Evolutionary conservation across 2,113 vertebrate species (phyloP).

Genomic region (Aegithalos caudatus): DNA sequence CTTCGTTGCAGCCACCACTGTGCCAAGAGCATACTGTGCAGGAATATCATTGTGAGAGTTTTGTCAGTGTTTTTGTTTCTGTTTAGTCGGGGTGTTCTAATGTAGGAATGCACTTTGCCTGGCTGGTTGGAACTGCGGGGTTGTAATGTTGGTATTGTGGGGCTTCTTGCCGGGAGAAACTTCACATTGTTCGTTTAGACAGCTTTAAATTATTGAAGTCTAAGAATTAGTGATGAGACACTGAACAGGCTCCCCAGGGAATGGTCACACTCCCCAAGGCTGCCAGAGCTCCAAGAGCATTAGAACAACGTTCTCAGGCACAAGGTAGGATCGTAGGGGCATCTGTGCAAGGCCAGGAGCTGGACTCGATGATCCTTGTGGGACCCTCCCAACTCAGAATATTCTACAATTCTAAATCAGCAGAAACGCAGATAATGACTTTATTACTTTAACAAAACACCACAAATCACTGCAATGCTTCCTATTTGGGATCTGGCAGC

Average conservation of each 20-base stretch:
- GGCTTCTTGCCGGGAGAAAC: neutral
- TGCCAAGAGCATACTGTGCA: conserved; percentile 84
- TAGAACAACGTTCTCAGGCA: neutral
- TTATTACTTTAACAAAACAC: neutral
- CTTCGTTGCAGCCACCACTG: conserved; percentile 88
- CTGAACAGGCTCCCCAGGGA: neutral
- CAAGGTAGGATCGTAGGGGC: too few relatives aligned
- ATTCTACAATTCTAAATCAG: neutral
- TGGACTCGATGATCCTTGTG: neutral
- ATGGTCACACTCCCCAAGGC: neutral
- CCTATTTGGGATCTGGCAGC: accelerated
- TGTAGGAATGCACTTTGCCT: accelerated
- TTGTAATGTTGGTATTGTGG: accelerated
- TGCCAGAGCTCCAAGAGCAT: neutral
- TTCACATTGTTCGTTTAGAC: neutral
- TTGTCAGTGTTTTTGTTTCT: neutral
- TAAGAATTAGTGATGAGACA: neutral
- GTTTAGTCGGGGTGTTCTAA: accelerated
- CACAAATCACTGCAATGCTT: neutral
- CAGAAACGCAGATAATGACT: accelerated
- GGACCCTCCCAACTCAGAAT: neutral
- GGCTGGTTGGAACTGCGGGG: accelerated
- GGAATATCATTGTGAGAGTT: accelerated
- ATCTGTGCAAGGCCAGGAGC: neutral
- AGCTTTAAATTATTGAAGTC: accelerated